A percentile compares a stretch with the other conserved stretches of the same genome.
Evolutionary conservation across 1,140 invertebrate species (phyloP).

Genomic region (Drosophila setifemur): DNA sequence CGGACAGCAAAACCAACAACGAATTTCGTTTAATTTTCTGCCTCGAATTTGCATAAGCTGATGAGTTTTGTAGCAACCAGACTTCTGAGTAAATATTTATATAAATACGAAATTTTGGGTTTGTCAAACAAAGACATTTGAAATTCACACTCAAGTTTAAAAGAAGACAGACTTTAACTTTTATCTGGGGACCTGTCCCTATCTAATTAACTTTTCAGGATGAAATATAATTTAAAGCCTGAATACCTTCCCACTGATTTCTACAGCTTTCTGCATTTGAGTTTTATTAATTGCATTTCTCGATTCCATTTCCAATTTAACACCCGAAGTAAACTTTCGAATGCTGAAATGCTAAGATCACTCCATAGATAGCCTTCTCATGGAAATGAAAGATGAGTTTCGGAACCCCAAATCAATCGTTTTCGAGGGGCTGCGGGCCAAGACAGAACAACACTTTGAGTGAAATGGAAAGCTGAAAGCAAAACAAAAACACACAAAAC

Average conservation of each 20-base stretch:
- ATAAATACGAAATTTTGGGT: not conserved
- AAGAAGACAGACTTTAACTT: too few species aligned
- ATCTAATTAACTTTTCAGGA: too few species aligned
- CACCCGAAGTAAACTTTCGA: conserved; percentile 39
- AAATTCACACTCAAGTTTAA: not conserved
- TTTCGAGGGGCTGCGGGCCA: conserved; percentile 15
- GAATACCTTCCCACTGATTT: not conserved
- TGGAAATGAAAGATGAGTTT: conserved; percentile 35
- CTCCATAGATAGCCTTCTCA: conserved; percentile 25
- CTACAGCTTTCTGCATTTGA: not conserved
- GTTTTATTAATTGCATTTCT: conserved; percentile 31
- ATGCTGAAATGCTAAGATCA: conserved; percentile 20
- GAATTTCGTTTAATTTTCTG: conserved; percentile 48
- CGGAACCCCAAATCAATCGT: conserved; percentile 1
- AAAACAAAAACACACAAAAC: conserved; percentile 47
- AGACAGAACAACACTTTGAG: conserved; percentile 26
- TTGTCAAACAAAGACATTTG: not conserved
- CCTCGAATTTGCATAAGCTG: conserved; percentile 55
- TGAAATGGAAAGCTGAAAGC: conserved; percentile 65
- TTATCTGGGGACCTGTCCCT: too few species aligned
- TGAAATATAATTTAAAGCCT: too few species aligned
- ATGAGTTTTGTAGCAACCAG: conserved; percentile 39
- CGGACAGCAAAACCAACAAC: not conserved
- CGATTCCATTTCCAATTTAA: conserved; percentile 27
- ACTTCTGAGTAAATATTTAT: not conserved